Conservation (phyloP, 2,888 invertebrate genomes). For the Aphodius granarius region DNA sequence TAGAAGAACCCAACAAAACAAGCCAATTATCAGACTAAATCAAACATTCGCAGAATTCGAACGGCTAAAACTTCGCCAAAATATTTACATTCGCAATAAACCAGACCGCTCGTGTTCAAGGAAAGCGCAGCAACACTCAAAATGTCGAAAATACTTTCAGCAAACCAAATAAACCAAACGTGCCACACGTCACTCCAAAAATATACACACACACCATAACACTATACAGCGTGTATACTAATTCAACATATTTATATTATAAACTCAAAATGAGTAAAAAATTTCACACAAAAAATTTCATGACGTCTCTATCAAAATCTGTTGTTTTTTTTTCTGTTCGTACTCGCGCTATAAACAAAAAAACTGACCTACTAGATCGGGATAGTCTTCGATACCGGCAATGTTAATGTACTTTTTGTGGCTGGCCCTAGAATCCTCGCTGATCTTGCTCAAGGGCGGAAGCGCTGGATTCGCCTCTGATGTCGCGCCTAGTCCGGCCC, state of each 20-base stretch:
- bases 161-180: neutral
- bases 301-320: neutral
- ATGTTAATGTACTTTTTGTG: slow-evolving; percentile 70
- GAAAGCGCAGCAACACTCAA: neutral
- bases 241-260: too few species aligned
- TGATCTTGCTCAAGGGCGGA: slow-evolving; percentile 53
- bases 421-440: slow-evolving; percentile 57
- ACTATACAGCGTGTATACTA: neutral
- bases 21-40: too few species aligned
- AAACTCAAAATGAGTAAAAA: too few species aligned
- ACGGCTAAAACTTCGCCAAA: neutral
- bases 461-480: slow-evolving; percentile 46
- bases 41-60: too few species aligned
- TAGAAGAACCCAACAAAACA: too few species aligned
- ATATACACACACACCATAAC: too few species aligned
- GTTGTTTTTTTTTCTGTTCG: neutral
- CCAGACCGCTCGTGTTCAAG: neutral
- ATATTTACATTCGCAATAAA: neutral
- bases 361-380: slow-evolving; percentile 59
- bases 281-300: neutral
- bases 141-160: neutral
- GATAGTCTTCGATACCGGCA: slow-evolving; percentile 78
- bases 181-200: neutral
- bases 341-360: too few species aligned
- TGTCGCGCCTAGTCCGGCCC: slow-evolving; percentile 38